Conservation (phyloP, 2,888 invertebrate species). For the Gasteruption jaculator region DNA sequence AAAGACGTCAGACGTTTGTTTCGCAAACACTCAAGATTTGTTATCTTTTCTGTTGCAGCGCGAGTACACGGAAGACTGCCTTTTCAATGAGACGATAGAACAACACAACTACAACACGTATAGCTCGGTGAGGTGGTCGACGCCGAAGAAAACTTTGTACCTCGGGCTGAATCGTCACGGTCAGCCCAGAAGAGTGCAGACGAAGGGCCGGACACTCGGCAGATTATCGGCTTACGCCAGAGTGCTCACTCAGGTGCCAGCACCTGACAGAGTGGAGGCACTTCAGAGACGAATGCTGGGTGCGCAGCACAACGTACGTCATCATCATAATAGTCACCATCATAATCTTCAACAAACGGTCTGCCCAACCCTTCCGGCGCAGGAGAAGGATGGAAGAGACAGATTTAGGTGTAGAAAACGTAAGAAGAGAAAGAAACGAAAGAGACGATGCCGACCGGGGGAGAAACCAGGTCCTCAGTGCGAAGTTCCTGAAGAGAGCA, state of each 20-base stretch:
- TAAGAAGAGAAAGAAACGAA: conserved; percentile 55
- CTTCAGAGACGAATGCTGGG: conserved; percentile 50
- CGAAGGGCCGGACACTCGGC: conserved; percentile 65
- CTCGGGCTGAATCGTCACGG: conserved; percentile 74
- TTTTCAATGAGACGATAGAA: conserved; percentile 83
- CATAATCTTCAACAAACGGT: conserved; percentile 44
- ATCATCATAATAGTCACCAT: conserved; percentile 33
- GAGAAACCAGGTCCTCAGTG: conserved; percentile 38
- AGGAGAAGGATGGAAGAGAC: conserved; percentile 44
- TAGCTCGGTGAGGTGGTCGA: conserved; percentile 70
- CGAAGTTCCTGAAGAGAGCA: no score
- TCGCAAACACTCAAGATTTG: no score
- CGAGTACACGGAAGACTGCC: conserved; percentile 75
- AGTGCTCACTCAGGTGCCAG: conserved; percentile 62
- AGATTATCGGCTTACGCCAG: conserved; percentile 72
- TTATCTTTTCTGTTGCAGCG: conserved; percentile 69
- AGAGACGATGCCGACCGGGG: conserved; percentile 39
- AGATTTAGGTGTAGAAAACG: conserved; percentile 53
- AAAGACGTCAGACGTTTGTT: no score
- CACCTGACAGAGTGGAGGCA: conserved; percentile 54
- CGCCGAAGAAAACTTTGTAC: conserved; percentile 65
- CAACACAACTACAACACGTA: conserved; percentile 83
- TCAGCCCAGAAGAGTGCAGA: conserved; percentile 68
- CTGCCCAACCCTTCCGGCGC: conserved; percentile 35
- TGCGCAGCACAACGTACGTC: conserved; percentile 38